A percentile compares a stretch with the other conserved stretches of the same genome.
phyloP scores from a whole-genome alignment of 2,113 vertebrate species.

The Oryzias curvinotus region DNA sequence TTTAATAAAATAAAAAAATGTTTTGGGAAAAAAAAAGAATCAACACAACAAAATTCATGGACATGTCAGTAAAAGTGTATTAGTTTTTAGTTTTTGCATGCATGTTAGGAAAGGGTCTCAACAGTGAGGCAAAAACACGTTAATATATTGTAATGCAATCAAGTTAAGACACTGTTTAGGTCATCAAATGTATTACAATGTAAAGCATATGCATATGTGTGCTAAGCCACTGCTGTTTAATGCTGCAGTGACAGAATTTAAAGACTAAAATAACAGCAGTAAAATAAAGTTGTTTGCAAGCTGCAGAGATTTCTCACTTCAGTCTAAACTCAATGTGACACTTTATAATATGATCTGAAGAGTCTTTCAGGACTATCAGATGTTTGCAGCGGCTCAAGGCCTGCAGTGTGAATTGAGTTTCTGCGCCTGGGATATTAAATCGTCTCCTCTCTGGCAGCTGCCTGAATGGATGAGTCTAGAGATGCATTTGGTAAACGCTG shows the following conservation, averaged over 20 bases:
- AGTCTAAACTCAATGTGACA: slow-evolving; percentile 23
- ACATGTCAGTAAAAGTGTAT: too few relatives aligned
- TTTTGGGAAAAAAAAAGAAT: too few relatives aligned
- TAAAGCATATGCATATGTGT: too few relatives aligned
- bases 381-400: slow-evolving; percentile 6
- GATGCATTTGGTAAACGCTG: slow-evolving; percentile 20
- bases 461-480: slow-evolving; percentile 36
- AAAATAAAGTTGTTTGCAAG: slow-evolving; percentile 1
- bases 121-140: too few relatives aligned
- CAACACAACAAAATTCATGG: too few relatives aligned
- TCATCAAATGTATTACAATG: too few relatives aligned
- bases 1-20: too few relatives aligned
- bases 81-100: too few relatives aligned
- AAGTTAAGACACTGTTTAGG: too few relatives aligned
- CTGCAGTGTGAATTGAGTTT: slow-evolving; percentile 26
- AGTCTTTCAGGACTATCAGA: slow-evolving; percentile 31
- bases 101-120: too few relatives aligned
- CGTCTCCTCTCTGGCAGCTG: slow-evolving; percentile 28
- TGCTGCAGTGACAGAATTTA: background rate
- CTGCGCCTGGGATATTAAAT: slow-evolving; percentile 28
- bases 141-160: too few relatives aligned
- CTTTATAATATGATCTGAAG: slow-evolving; percentile 17
- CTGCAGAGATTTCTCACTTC: background rate
- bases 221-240: background rate
- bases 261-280: background rate